Conservation (phyloP, 2,888 invertebrate genomes). For the Tachina fera region DNA sequence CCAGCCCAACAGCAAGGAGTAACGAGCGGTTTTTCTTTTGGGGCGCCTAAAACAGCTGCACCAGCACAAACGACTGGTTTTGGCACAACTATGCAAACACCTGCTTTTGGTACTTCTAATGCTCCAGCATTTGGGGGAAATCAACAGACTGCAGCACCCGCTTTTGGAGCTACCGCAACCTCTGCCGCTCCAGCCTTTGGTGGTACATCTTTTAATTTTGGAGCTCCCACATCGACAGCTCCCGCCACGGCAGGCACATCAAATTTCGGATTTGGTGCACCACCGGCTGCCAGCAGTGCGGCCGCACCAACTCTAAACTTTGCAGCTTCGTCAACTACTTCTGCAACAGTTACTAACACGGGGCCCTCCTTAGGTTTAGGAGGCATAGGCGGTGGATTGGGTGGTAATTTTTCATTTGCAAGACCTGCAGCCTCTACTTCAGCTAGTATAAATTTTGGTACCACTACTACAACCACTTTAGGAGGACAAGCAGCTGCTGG, state of each 20-base stretch:
- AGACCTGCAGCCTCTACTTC: constrained; percentile 77
- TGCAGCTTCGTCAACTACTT: constrained; percentile 66
- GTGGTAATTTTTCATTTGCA: constrained; percentile 75
- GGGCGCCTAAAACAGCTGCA: constrained; percentile 64
- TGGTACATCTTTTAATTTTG: constrained; percentile 56
- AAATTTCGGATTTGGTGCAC: constrained; percentile 74
- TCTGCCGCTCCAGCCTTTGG: constrained; percentile 72
- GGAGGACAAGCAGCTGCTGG: constrained; percentile 75
- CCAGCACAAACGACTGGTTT: constrained; percentile 38
- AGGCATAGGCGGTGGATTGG: constrained; percentile 70
- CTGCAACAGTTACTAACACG: constrained; percentile 58
- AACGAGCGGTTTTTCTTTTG: constrained; percentile 73
- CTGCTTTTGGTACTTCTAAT: constrained; percentile 68
- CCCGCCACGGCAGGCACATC: constrained; percentile 60
- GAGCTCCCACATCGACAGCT: constrained; percentile 43
- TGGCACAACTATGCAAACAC: constrained; percentile 26
- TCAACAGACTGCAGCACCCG: constrained; percentile 71
- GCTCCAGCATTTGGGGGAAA: constrained; percentile 65
- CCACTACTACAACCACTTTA: constrained; percentile 78
- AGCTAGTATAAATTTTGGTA: constrained; percentile 79
- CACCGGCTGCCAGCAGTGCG: constrained; percentile 67
- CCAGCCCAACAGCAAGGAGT: constrained; percentile 51
- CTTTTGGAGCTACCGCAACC: constrained; percentile 74
- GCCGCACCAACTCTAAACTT: constrained; percentile 73
- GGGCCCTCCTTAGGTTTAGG: constrained; percentile 71